Evolutionary conservation across 2,797 vertebrate species (phyloP).

Genomic region (Acipenser ruthenus): DNA sequence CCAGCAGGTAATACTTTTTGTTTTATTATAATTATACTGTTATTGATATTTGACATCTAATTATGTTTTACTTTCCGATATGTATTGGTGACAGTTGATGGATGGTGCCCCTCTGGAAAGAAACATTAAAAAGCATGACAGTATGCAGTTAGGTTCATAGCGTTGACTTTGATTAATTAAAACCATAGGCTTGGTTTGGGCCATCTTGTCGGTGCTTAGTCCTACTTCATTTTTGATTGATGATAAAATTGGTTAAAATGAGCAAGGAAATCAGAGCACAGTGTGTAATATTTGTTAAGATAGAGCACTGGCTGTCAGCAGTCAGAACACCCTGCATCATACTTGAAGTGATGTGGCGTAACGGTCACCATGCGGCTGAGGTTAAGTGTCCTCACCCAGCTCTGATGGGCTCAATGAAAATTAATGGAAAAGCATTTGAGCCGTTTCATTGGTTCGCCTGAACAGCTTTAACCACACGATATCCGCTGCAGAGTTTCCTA

Average conservation of each 20-base stretch:
- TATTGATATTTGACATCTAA: too few relatives aligned
- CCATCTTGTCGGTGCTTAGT: constrained; percentile 36
- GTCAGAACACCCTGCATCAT: constrained; percentile 25
- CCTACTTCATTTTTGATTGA: constrained; percentile 44
- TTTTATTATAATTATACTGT: too few relatives aligned
- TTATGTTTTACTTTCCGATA: too few relatives aligned
- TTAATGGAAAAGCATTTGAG: constrained; percentile 42
- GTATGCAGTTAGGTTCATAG: constrained; percentile 29
- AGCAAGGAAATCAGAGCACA: constrained; percentile 11
- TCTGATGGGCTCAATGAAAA: constrained; percentile 30
- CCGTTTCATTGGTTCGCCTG: constrained; percentile 27
- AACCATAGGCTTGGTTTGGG: constrained; percentile 39
- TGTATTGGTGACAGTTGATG: neutral
- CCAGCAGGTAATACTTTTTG: too few relatives aligned
- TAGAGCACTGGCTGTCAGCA: constrained; percentile 4
- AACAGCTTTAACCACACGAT: constrained; percentile 14
- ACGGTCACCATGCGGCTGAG: constrained; percentile 23
- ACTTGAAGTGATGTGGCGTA: constrained; percentile 35
- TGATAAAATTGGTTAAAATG: constrained; percentile 15
- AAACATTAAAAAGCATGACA: neutral
- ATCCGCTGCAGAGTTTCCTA: constrained; percentile 6
- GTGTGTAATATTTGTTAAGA: constrained; percentile 15
- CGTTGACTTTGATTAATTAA: constrained; percentile 65
- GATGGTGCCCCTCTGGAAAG: neutral
- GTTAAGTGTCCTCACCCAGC: constrained; percentile 52